These are phyloP conservation scores for Porites lutea DNA, from an alignment of 64 coral and sea anemone species.

Conservation along the genomic window DNA sequence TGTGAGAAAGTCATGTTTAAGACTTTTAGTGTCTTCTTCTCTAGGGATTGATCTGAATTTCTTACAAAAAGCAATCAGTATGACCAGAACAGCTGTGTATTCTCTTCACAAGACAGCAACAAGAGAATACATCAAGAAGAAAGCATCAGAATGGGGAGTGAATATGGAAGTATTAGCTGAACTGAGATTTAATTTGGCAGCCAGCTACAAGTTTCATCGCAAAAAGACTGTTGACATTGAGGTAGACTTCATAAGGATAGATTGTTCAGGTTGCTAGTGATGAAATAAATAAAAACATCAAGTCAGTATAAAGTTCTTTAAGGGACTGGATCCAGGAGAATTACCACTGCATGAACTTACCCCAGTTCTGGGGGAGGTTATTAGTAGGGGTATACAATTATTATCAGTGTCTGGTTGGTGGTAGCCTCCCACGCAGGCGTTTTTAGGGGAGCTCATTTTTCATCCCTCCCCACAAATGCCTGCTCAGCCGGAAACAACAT, in stretches of 20 bases:
- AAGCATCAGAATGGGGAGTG: conserved; percentile 70
- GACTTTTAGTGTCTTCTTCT: background rate
- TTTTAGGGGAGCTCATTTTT: too few species aligned
- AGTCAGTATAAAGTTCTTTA: too few species aligned
- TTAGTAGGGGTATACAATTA: too few species aligned
- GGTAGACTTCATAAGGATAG: conserved; percentile 96
- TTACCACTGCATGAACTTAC: too few species aligned
- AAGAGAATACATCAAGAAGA: conserved; percentile 84
- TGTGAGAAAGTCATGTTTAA: background rate
- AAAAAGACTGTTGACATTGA: conserved; percentile 92
- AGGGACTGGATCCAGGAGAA: too few species aligned
- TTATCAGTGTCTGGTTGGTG: too few species aligned
- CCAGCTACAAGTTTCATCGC: conserved; percentile 91
- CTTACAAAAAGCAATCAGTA: conserved; percentile 75
- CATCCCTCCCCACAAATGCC: too few species aligned
- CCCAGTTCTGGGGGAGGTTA: too few species aligned
- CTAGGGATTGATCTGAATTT: conserved; percentile 95
- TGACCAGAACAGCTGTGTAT: conserved; percentile 82
- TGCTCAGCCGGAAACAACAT: too few species aligned
- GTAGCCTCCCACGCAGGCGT: too few species aligned
- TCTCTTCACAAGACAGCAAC: conserved; percentile 96
- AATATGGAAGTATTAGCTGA: conserved; percentile 93
- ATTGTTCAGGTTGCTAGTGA: background rate
- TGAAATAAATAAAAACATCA: background rate
- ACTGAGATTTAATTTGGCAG: conserved; percentile 88